Evolutionary conservation across 2,113 vertebrate genomes (phyloP), one percentile per base, ranked within the genome.

Genomic region (Myotis brandtii): DNA sequence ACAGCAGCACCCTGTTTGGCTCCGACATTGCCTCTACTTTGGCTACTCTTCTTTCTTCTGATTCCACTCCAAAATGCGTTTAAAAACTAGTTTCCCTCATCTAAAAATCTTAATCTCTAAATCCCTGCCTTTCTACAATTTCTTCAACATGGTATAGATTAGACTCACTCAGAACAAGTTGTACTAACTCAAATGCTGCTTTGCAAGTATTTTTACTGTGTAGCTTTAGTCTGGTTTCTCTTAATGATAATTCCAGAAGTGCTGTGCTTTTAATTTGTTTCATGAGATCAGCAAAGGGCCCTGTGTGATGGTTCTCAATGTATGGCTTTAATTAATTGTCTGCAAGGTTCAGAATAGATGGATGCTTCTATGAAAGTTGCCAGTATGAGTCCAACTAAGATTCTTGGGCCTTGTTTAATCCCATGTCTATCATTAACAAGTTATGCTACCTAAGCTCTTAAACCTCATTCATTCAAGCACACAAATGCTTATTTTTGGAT

Each of bases 81-180:
- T 3, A 75, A 95, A 94, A 52, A 27, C 67, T 40, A 79, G 48
- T 37, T 37, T 93, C 37, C 25, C 23, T 86, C 37, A 94, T 40
- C n/a, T 27, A 30, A 95, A 96, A 90, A 89, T 48, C 76, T 72
- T 92, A 77, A 85, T 90, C 82, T 72, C 54, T 62, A 91, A 95
- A 72, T 94, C 43, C 67, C 32, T 93, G 93, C 81, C 85, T 76
- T 94, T 46, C 62, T 92, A 87, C 16, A 89, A 84, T 52, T 91
- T 81, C 67, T 81, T 62, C 62, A 92, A 92, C 76, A 89, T 62
- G n/a, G 23, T 9, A n/a, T 3, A 96, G 72, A 76, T 72, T 46
- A 87, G 54, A 86, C 10, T 27, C 69, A 70, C 50, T 72, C 2
- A 95, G 67, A 91, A 75, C 6, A 27, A 87, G 40, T 3, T 64